These are phyloP conservation scores for Pituophis catenifer DNA, from an alignment of 2,113 vertebrate genomes.

Conservation along the genomic window DNA sequence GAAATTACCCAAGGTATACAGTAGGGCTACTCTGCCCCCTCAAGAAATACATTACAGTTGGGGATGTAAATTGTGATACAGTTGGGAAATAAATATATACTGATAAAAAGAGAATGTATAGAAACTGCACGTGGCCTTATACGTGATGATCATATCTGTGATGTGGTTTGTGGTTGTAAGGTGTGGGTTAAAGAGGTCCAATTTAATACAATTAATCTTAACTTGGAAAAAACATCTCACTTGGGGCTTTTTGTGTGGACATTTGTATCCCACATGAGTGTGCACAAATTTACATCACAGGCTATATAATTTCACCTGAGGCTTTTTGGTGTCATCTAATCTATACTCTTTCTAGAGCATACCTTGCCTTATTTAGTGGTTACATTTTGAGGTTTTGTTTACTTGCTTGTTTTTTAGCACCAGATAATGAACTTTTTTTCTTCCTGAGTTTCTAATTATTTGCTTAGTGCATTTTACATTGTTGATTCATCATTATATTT, in stretches of 20 bases:
- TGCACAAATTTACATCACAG: not conserved
- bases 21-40: not conserved
- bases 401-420: not conserved
- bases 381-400: not conserved
- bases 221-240: not conserved
- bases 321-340: not conserved
- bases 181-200: not conserved
- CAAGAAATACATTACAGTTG: not conserved
- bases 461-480: not conserved
- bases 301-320: not conserved
- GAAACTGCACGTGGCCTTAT: not conserved
- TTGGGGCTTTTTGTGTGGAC: not conserved
- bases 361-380: not conserved
- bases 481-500: not conserved
- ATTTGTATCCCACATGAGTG: not conserved
- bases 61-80: not conserved
- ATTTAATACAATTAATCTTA: not conserved
- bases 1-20: not conserved
- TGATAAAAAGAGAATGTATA: not conserved
- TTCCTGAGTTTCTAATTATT: not conserved
- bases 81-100: not conserved
- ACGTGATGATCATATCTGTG: not conserved
- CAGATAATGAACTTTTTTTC: not conserved
- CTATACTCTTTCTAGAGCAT: not conserved
- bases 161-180: not conserved